These are phyloP conservation scores for Cebus imitator DNA, from an alignment of 2,113 vertebrate genomes.

Conservation along the genomic window DNA sequence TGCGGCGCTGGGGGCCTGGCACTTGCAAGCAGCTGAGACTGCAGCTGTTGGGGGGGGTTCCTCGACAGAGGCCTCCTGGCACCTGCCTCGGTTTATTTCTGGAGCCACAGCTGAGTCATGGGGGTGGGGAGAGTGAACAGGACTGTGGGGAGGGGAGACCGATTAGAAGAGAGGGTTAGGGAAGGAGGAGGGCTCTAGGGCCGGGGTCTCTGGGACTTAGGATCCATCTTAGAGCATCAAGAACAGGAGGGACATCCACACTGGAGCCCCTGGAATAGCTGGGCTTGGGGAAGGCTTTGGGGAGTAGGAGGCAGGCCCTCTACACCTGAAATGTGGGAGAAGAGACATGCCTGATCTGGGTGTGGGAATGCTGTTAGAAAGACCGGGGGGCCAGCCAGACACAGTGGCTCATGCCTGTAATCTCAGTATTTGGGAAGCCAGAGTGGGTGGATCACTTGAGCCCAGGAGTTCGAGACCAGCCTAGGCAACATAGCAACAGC, in stretches of 20 bases:
- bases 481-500: too few relatives aligned
- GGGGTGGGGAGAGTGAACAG: not conserved
- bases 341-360: too few relatives aligned
- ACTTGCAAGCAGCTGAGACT: conserved; percentile 27
- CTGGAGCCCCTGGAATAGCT: not conserved
- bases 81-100: conserved; percentile 68
- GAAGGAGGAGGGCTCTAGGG: not conserved
- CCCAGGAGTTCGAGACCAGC: too few relatives aligned
- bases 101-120: conserved; percentile 68
- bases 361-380: not conserved
- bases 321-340: not conserved
- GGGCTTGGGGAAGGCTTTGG: not conserved
- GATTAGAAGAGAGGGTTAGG: not conserved
- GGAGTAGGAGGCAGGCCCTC: not conserved
- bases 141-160: not conserved
- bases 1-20: not conserved
- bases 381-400: too few relatives aligned
- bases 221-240: not conserved
- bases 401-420: too few relatives aligned
- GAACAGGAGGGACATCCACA: not conserved
- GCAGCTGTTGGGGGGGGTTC: conserved; percentile 58
- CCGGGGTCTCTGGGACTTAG: not conserved
- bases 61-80: conserved; percentile 68
- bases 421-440: too few relatives aligned
- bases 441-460: too few relatives aligned